phyloP scores from a whole-genome alignment of 2,797 vertebrate genomes.

The Mus spretus region DNA sequence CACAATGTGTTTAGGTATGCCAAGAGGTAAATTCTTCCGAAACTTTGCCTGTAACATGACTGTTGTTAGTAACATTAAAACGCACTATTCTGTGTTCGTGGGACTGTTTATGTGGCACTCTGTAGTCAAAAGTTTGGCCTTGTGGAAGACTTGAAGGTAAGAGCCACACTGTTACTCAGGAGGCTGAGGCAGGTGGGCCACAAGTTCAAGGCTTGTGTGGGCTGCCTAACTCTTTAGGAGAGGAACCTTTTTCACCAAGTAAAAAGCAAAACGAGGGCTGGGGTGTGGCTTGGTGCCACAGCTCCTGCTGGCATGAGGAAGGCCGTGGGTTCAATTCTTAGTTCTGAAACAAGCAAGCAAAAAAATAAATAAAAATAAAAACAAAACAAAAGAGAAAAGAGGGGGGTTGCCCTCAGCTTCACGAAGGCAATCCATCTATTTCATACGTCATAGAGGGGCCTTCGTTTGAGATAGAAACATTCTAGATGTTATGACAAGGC shows the following conservation, averaged over 20 bases:
- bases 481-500: not conserved
- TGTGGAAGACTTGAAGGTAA: not conserved
- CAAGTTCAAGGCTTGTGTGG: not conserved
- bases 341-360: not conserved
- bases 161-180: not conserved
- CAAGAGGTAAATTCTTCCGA: not conserved
- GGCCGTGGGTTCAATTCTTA: not conserved
- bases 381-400: not conserved
- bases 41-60: not conserved
- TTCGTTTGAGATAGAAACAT: not conserved
- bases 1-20: not conserved
- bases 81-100: not conserved
- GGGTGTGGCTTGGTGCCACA: not conserved
- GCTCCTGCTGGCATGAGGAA: not conserved
- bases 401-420: not conserved
- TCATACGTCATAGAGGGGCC: not conserved
- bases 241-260: not conserved
- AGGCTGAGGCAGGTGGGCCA: not conserved
- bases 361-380: not conserved
- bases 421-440: not conserved
- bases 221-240: not conserved
- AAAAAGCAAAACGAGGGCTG: not conserved
- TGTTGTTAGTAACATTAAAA: not conserved
- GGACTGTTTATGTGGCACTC: not conserved
- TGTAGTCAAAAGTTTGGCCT: not conserved